phyloP scores from a whole-genome alignment of 2,888 invertebrate species.

The Leucophenga maculata region DNA sequence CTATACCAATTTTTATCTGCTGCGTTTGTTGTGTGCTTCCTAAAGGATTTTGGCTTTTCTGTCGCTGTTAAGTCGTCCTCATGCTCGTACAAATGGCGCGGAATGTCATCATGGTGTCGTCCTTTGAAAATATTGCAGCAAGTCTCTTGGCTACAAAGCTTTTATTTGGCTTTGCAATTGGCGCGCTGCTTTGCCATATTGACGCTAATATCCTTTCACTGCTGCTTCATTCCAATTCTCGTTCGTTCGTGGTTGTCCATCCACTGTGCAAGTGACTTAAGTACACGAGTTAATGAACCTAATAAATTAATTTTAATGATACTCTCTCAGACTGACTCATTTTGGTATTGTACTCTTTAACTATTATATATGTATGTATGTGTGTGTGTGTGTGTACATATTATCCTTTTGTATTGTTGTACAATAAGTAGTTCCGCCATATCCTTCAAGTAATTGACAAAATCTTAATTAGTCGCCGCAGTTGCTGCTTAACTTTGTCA shows the following conservation, averaged over 20 bases:
- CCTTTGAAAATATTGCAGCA: constrained; percentile 41
- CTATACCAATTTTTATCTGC: constrained; percentile 38
- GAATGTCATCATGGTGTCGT: constrained; percentile 56
- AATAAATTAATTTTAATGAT: constrained; percentile 69
- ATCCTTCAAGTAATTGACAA: constrained; percentile 62
- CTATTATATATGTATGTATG: constrained; percentile 14
- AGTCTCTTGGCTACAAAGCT: neutral
- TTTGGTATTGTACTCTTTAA: constrained; percentile 42
- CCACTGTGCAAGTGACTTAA: constrained; percentile 21
- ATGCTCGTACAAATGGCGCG: constrained; percentile 38
- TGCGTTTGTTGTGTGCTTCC: constrained; percentile 52
- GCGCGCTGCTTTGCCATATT: neutral
- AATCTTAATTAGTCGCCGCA: constrained; percentile 58
- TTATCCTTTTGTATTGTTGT: neutral
- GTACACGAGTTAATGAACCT: constrained; percentile 63
- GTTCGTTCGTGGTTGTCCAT: neutral
- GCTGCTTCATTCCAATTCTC: neutral
- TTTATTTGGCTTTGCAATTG: constrained; percentile 1
- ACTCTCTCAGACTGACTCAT: constrained; percentile 35
- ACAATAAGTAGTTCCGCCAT: constrained; percentile 43
- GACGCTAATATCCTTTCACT: constrained; percentile 27
- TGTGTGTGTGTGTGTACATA: neutral
- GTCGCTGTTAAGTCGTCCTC: too few species aligned
- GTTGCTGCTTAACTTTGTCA: constrained; percentile 60
- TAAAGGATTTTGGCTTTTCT: constrained; percentile 55